phyloP scores from a whole-genome alignment of 2,797 vertebrate genomes.

The Platalea minor region DNA sequence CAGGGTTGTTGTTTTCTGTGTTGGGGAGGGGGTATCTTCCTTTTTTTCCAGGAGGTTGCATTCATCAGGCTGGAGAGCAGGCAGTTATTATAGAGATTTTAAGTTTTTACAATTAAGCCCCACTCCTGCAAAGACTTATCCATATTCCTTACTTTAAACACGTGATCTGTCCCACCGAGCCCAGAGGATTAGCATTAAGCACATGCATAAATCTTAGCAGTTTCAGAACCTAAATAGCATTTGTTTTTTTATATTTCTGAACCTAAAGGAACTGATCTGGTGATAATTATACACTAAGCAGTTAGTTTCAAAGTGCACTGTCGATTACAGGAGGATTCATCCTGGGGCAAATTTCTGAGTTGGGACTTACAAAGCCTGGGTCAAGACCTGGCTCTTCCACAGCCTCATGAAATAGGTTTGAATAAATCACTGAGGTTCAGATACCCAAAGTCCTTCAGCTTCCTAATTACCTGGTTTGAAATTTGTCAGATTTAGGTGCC shows the following conservation, averaged over 20 bases:
- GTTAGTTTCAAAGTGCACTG: background rate
- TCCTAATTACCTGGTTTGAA: background rate
- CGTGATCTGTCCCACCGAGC: background rate
- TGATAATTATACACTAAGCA: background rate
- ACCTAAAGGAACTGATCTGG: background rate
- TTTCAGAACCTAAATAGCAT: background rate
- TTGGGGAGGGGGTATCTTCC: background rate
- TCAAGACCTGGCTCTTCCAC: background rate
- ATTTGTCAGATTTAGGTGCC: background rate
- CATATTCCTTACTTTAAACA: background rate
- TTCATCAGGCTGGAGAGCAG: background rate
- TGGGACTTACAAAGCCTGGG: background rate
- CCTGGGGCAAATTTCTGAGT: background rate
- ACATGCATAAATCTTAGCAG: background rate
- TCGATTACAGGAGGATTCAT: background rate
- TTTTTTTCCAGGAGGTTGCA: background rate
- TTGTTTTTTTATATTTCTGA: background rate
- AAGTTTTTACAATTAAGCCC: background rate
- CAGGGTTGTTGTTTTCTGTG: background rate
- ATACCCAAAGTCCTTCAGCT: background rate
- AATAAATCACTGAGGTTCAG: background rate
- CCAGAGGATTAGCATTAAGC: background rate
- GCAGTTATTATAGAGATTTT: background rate
- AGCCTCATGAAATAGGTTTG: background rate
- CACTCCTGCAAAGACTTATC: background rate